These are phyloP conservation scores for Menidia beryllina DNA, from an alignment of 2,113 vertebrate genomes.

Conservation along the genomic window DNA sequence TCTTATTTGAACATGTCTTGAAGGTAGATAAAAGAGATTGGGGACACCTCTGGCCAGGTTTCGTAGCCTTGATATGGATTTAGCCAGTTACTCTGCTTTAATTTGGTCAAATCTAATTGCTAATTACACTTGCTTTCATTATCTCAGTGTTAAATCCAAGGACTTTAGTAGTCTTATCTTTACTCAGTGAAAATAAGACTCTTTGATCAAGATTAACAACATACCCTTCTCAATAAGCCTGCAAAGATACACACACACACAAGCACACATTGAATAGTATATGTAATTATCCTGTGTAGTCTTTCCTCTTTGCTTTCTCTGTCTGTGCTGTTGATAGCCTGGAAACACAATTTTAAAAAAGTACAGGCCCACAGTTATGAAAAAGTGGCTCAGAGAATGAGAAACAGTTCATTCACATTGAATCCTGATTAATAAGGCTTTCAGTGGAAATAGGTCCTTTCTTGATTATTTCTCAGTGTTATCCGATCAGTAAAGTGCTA, in stretches of 20 bases:
- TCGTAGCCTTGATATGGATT: constrained; percentile 56
- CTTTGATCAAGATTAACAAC: constrained; percentile 68
- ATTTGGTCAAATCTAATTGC: constrained; percentile 63
- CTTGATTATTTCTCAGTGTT: neutral
- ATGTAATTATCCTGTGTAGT: constrained; percentile 68
- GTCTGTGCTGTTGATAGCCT: constrained; percentile 39
- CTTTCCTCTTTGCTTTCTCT: constrained; percentile 35
- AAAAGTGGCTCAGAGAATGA: constrained; percentile 27
- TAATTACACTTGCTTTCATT: constrained; percentile 67
- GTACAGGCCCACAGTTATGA: constrained; percentile 33
- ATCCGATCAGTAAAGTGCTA: constrained; percentile 37
- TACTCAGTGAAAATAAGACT: constrained; percentile 49
- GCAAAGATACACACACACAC: constrained; percentile 16
- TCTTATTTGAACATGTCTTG: constrained; percentile 47
- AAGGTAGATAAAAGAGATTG: constrained; percentile 27
- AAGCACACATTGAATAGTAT: constrained; percentile 17
- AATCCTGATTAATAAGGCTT: neutral
- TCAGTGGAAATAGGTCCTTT: neutral
- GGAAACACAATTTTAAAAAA: constrained; percentile 42
- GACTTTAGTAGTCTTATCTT: constrained; percentile 64
- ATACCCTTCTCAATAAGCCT: constrained; percentile 31
- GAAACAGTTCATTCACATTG: neutral
- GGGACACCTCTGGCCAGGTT: constrained; percentile 51
- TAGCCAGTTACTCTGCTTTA: constrained; percentile 48
- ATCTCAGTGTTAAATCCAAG: constrained; percentile 61